phyloP scores from a whole-genome alignment of 2,888 invertebrate genomes.

The Epinotia brunnichana region DNA sequence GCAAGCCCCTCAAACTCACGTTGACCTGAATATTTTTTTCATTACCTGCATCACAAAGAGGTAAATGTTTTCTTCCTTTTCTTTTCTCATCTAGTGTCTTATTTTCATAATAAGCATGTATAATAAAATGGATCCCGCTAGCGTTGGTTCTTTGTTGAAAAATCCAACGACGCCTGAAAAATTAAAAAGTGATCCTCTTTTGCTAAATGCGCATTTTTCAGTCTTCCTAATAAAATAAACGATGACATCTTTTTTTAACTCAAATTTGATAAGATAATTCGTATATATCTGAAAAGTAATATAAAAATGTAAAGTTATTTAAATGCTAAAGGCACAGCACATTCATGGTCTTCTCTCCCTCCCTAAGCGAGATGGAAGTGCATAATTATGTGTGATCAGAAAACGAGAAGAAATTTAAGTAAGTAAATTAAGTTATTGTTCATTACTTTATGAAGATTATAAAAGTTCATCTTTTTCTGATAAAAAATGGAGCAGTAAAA shows the following conservation, averaged over 20 bases:
- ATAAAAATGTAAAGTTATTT: background rate
- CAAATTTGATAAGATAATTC: background rate
- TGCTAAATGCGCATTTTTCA: slow-evolving; percentile 32
- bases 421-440: no score
- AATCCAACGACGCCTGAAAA: slow-evolving; percentile 50
- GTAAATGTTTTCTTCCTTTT: slow-evolving; percentile 58
- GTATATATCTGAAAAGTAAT: background rate
- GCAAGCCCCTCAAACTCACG: slow-evolving; percentile 61
- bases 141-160: slow-evolving; percentile 58
- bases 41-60: slow-evolving; percentile 72
- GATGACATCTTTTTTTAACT: background rate
- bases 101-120: slow-evolving; percentile 59
- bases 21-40: slow-evolving; percentile 72
- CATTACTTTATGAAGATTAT: no score
- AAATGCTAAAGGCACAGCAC: background rate
- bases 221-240: slow-evolving; percentile 16
- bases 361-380: no score
- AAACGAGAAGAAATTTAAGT: no score
- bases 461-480: no score
- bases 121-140: slow-evolving; percentile 58
- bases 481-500: no score
- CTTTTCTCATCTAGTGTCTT: slow-evolving; percentile 63
- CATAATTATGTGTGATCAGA: no score
- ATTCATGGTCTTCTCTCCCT: no score
- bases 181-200: slow-evolving; percentile 51